Percentiles rank a stretch among this genome's conserved stretches.
These are phyloP conservation scores for Chrysina gloriosa DNA, from an alignment of 2,888 invertebrate species.

Conservation along the genomic window DNA sequence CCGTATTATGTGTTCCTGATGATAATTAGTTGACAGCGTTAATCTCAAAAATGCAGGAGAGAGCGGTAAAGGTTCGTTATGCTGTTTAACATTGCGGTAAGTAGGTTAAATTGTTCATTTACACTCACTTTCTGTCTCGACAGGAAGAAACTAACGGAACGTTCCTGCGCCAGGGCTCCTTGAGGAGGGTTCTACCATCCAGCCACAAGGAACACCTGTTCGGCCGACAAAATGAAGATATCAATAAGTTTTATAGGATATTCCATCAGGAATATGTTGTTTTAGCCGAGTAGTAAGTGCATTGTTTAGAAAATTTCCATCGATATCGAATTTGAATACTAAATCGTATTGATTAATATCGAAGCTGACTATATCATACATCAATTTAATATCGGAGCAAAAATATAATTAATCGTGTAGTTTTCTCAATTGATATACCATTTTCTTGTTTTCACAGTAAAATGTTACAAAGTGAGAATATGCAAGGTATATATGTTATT, in stretches of 20 bases:
- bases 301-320: neutral
- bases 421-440: constrained; percentile 14
- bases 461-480: constrained; percentile 84
- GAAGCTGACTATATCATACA: no score
- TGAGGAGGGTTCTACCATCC: constrained; percentile 69
- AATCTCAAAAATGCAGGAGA: constrained; percentile 35
- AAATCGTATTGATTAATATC: no score
- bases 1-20: constrained; percentile 43
- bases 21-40: constrained; percentile 24
- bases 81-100: neutral
- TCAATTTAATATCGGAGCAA: no score
- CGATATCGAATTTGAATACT: no score
- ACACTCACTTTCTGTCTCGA: neutral
- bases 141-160: constrained; percentile 53
- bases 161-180: constrained; percentile 69
- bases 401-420: no score
- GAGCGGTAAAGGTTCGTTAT: constrained; percentile 25
- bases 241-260: constrained; percentile 76
- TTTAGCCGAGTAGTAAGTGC: constrained; percentile 91
- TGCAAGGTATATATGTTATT: constrained; percentile 92
- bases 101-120: constrained; percentile 38
- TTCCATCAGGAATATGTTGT: constrained; percentile 91
- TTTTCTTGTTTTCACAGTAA: constrained; percentile 72
- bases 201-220: constrained; percentile 71
- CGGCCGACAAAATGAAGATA: constrained; percentile 68